These are phyloP conservation scores for Micronycteris hirsuta DNA, from an alignment of 2,113 vertebrate species.

Conservation along the genomic window DNA sequence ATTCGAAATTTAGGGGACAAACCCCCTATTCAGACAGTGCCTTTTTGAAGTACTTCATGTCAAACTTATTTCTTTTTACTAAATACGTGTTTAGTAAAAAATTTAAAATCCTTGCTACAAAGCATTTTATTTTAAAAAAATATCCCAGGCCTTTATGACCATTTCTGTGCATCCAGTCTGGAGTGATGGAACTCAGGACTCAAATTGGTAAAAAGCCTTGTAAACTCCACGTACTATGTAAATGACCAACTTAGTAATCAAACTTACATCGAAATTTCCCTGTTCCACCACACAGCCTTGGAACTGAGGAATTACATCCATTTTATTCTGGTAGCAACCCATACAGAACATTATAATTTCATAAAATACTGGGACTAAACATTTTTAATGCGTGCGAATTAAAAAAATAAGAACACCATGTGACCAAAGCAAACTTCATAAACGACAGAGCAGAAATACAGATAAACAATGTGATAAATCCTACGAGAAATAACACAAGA, in stretches of 20 bases:
- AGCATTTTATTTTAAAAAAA: not conserved
- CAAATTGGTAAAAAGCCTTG: not conserved
- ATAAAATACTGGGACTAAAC: not conserved
- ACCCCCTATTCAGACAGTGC: slow-evolving; percentile 59
- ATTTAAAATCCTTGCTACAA: not conserved
- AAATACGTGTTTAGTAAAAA: not conserved
- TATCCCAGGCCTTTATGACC: not conserved
- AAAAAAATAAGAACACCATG: not conserved
- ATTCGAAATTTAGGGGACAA: slow-evolving; percentile 70
- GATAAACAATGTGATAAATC: not conserved
- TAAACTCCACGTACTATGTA: not conserved
- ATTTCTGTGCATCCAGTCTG: not conserved
- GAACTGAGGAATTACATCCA: not conserved
- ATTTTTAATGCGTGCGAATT: not conserved
- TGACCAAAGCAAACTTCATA: not conserved
- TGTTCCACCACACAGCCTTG: not conserved
- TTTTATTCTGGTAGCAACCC: not conserved
- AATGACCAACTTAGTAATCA: not conserved
- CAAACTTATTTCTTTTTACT: slow-evolving; percentile 63
- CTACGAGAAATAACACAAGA: slow-evolving; percentile 8
- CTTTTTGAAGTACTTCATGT: slow-evolving; percentile 60
- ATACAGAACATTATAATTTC: not conserved
- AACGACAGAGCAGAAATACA: not conserved
- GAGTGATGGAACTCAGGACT: slow-evolving; percentile 6
- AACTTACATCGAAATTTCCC: not conserved